These are phyloP conservation scores for Himalopsyche kuldschensis DNA, from an alignment of 2,888 invertebrate genomes.

Conservation along the genomic window DNA sequence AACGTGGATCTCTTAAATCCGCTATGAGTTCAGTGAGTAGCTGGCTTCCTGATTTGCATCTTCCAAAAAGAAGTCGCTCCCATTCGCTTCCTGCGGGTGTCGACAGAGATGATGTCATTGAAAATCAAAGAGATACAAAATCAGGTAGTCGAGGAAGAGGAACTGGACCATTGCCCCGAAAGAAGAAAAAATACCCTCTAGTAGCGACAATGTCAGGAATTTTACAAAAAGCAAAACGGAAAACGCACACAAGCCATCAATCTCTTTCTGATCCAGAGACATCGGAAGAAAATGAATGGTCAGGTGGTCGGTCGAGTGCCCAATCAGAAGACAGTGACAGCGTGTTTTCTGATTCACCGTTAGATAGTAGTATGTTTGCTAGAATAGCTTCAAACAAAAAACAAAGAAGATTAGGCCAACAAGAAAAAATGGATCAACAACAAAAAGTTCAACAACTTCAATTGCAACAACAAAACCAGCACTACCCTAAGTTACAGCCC, in stretches of 20 bases:
- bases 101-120: slow-evolving; percentile 55
- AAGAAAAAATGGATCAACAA: slow-evolving; percentile 57
- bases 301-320: slow-evolving; percentile 65
- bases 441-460: slow-evolving; percentile 54
- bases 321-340: slow-evolving; percentile 78
- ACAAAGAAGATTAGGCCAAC: slow-evolving; percentile 55
- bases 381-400: slow-evolving; percentile 60
- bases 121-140: slow-evolving; percentile 57
- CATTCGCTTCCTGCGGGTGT: slow-evolving; percentile 78
- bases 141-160: slow-evolving; percentile 50
- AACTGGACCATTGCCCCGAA: slow-evolving; percentile 47
- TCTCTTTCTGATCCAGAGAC: slow-evolving; percentile 78
- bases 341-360: slow-evolving; percentile 69
- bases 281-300: slow-evolving; percentile 69
- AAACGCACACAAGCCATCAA: slow-evolving; percentile 62
- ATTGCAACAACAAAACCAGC: slow-evolving; percentile 52
- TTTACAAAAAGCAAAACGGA: slow-evolving; percentile 80
- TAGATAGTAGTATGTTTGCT: slow-evolving; percentile 65
- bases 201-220: slow-evolving; percentile 84
- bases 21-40: slow-evolving; percentile 80
- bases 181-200: slow-evolving; percentile 79
- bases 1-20: slow-evolving; percentile 72
- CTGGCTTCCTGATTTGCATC: slow-evolving; percentile 79
- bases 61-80: slow-evolving; percentile 77
- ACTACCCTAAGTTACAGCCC: slow-evolving; percentile 47